These are phyloP conservation scores for Bovichtus diacanthus DNA, from an alignment of 2,797 vertebrate species.

Conservation along the genomic window DNA sequence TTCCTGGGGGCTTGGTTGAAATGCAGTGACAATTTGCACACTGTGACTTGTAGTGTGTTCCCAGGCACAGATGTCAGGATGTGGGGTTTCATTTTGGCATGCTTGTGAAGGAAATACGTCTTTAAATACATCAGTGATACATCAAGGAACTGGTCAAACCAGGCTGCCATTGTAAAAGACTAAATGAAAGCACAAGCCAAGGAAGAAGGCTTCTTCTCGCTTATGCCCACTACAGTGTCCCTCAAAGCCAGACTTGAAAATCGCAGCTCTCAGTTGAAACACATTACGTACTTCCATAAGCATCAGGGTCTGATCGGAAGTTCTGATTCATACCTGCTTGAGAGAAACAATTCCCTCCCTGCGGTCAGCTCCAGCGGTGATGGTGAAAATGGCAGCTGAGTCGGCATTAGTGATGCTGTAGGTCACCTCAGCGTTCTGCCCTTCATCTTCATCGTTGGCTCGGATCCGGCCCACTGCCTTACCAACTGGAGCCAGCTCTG, in stretches of 20 bases:
- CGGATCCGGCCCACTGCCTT: conserved; percentile 94
- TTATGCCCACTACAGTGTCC: background rate
- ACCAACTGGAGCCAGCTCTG: conserved; percentile 91
- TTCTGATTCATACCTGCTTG: conserved; percentile 86
- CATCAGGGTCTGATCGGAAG: background rate
- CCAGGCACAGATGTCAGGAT: background rate
- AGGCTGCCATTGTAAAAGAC: background rate
- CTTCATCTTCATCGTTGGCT: conserved; percentile 92
- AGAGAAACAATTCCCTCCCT: conserved; percentile 92
- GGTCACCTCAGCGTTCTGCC: conserved; percentile 92
- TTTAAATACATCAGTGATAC: background rate
- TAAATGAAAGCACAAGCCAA: background rate
- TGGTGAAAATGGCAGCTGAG: conserved; percentile 89
- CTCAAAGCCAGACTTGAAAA: background rate
- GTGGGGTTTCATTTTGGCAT: background rate
- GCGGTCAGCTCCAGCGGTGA: conserved; percentile 89
- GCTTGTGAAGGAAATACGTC: background rate
- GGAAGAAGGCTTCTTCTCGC: background rate
- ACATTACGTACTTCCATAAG: background rate
- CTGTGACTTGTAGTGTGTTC: background rate
- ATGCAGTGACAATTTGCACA: no score
- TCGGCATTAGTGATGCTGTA: conserved; percentile 93
- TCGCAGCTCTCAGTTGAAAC: background rate
- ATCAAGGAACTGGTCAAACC: background rate
- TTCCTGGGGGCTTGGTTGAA: no score